Conservation (phyloP, 2,888 invertebrate species). For the Stenodera caucasica region DNA sequence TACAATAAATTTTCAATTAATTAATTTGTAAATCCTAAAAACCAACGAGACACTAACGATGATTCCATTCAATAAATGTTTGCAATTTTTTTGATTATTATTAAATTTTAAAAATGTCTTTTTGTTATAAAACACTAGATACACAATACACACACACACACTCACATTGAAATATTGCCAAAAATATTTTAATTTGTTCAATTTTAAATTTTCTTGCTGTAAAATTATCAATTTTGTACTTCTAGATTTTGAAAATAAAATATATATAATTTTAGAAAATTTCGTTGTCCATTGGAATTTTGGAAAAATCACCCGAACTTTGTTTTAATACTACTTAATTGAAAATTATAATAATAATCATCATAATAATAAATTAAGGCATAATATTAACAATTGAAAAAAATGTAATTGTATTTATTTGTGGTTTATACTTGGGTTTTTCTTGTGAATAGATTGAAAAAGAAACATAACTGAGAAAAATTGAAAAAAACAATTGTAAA, state of each 20-base stretch:
- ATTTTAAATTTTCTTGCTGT: not conserved
- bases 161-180: slow-evolving; percentile 7
- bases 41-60: slow-evolving; percentile 23
- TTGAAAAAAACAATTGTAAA: slow-evolving; percentile 36
- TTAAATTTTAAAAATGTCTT: slow-evolving; percentile 2
- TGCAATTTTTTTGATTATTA: not conserved
- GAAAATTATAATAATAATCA: slow-evolving; percentile 11
- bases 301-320: not conserved
- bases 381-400: slow-evolving; percentile 15
- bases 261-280: not conserved
- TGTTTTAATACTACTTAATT: slow-evolving; percentile 21
- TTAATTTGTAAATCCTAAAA: slow-evolving; percentile 30
- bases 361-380: slow-evolving; percentile 19
- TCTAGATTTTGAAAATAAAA: not conserved
- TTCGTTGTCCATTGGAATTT: not conserved
- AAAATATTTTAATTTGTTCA: not conserved
- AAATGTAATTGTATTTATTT: slow-evolving; percentile 20
- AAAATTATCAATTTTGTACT: not conserved
- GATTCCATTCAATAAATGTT: slow-evolving; percentile 14
- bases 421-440: slow-evolving; percentile 21
- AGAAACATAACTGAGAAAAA: slow-evolving; percentile 27
- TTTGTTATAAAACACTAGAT: not conserved
- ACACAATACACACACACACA: not conserved
- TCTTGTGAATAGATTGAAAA: slow-evolving; percentile 13
- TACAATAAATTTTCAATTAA: slow-evolving; percentile 35